Base-by-base conservation (phyloP, 2,113 vertebrate genomes). In the Vidua chalybeata region DNA sequence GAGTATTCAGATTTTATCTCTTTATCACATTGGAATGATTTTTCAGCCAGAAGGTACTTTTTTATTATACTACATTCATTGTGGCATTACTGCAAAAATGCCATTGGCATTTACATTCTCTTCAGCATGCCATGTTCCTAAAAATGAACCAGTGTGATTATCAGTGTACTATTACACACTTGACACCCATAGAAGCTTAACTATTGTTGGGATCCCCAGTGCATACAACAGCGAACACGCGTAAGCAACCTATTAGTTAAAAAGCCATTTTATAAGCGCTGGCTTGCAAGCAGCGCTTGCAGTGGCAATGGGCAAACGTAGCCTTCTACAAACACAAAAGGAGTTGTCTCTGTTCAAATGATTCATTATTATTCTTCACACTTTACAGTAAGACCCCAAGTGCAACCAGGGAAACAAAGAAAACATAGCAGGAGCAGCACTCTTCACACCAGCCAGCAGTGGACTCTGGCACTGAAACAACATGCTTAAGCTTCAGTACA, bases 141-240 rank as follows among this genome's bases (percentile, higher is more conserved):
- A 67, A 86, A 91, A 75, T 28, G 16, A 80, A 68, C 14, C 16
- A 79, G 30, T 0, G 2, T 30, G n/a, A 68, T 61, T 71, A 55
- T 30, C 45, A 54, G 33, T 27, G 39, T 27, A 37, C 27, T 54
- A 33, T 63, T 82, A 35, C 45, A 51, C 6, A 48, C 5, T 7
- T 1, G 4, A 59, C 14, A 79, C 6, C 9, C 24, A n/a, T 0
- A 66, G 61, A 87, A 82, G 7, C 17, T 48, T 64, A 45, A 67
- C 2, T 11, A 24, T 17, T 62, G 4, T 26, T 76, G 28, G 3
- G 30, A 15, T 67, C 45, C 8, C 9, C 48, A 49, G 19, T 5
- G 21, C 33, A 63, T 52, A 39, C 15, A 87, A 55, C 1, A 3
- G 15, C 17, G 23, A 15, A 10, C 0, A 0, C 0, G 0, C 1